Evolutionary conservation across 2,797 vertebrate species (phyloP).

Genomic region (Odontamblyopus rebecca): DNA sequence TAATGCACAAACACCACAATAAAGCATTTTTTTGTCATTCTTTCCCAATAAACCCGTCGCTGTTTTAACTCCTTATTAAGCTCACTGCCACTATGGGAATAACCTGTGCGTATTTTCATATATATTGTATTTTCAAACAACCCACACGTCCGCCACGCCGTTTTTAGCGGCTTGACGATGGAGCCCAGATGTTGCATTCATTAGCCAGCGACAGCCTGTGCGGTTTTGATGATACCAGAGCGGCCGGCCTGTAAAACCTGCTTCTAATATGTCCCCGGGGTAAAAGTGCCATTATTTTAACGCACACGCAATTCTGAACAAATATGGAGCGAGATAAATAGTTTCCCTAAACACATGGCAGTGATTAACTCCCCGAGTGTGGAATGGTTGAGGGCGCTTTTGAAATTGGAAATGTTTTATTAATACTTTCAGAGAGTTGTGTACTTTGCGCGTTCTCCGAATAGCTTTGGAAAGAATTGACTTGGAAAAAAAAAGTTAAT

Average conservation of each 20-base stretch:
- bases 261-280: constrained; percentile 7
- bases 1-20: too few species aligned
- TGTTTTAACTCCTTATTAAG: not conserved
- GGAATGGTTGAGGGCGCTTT: constrained; percentile 1
- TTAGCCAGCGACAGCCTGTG: constrained; percentile 10
- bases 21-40: too few species aligned
- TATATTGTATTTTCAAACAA: not conserved
- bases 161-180: not conserved
- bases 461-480: not conserved
- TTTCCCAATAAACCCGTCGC: not conserved
- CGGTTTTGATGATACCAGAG: not conserved
- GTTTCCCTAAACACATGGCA: not conserved
- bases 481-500: not conserved
- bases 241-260: not conserved
- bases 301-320: not conserved
- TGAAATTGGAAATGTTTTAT: constrained; percentile 1
- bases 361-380: not conserved
- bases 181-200: constrained; percentile 14
- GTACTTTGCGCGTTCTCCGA: not conserved
- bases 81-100: not conserved
- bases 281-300: constrained; percentile 5
- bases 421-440: not conserved
- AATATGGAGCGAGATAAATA: constrained; percentile 8
- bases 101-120: not conserved
- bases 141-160: not conserved